These are phyloP conservation scores for Sphaerodactylus townsendi DNA, from an alignment of 2,113 vertebrate genomes.

Conservation along the genomic window DNA sequence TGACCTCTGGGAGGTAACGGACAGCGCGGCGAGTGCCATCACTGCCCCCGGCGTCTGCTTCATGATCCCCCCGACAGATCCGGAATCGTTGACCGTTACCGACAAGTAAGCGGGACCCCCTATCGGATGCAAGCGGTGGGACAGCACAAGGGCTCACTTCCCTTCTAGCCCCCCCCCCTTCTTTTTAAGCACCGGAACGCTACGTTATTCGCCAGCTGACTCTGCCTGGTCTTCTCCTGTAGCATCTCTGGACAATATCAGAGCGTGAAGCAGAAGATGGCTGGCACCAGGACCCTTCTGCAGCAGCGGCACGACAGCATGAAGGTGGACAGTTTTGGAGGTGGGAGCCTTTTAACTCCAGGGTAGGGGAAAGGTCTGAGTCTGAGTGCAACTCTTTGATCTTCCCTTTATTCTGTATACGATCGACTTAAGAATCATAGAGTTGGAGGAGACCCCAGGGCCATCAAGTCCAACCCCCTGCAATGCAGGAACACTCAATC, in stretches of 20 bases:
- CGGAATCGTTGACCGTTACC: constrained; percentile 77
- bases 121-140: no score
- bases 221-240: not conserved
- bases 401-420: not conserved
- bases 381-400: no score
- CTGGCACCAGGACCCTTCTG: constrained; percentile 73
- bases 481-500: no score
- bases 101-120: constrained; percentile 80
- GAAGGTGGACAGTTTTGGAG: constrained; percentile 79
- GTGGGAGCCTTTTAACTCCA: not conserved
- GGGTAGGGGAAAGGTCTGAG: not conserved
- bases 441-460: no score
- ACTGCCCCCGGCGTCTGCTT: constrained; percentile 89
- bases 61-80: constrained; percentile 89
- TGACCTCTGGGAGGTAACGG: constrained; percentile 86
- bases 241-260: constrained; percentile 83
- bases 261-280: constrained; percentile 80
- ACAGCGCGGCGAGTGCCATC: constrained; percentile 75
- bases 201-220: accelerated
- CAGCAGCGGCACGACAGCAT: constrained; percentile 79
- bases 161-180: not conserved
- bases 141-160: not conserved
- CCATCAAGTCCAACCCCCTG: no score
- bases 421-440: no score
- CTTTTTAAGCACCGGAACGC: not conserved